Evolutionary conservation across 2,888 invertebrate genomes (phyloP).

Genomic region (Catonia carolina): DNA sequence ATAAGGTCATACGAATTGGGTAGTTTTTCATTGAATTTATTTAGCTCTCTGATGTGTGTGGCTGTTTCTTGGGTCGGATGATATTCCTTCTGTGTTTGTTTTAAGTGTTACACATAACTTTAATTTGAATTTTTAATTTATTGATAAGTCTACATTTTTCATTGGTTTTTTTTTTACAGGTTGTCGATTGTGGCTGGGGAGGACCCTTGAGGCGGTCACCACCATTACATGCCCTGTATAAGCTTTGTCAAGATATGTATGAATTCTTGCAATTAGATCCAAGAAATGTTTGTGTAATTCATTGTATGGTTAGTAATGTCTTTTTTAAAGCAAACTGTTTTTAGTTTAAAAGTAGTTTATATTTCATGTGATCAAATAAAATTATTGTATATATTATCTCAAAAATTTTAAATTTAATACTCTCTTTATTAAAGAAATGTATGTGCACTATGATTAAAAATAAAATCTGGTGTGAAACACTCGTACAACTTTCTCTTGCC

Average conservation of each 20-base stretch:
- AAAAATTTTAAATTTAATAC: neutral
- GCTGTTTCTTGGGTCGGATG: no score
- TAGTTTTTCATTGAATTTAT: no score
- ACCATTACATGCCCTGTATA: constrained; percentile 70
- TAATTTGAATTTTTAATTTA: no score
- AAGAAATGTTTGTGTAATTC: constrained; percentile 74
- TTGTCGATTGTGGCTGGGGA: constrained; percentile 48
- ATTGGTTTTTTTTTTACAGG: constrained; percentile 36
- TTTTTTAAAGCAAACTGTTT: neutral
- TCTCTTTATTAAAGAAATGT: no score
- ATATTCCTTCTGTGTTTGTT: no score
- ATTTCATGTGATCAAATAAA: neutral
- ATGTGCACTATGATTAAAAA: no score
- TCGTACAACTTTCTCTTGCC: no score
- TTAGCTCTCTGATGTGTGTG: no score
- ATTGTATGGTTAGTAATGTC: constrained; percentile 60
- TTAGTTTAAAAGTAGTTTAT: neutral
- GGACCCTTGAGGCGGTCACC: constrained; percentile 52
- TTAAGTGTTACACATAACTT: no score
- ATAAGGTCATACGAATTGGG: no score
- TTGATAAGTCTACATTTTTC: neutral
- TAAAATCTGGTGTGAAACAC: no score
- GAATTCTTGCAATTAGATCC: constrained; percentile 76
- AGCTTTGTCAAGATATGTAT: constrained; percentile 81
- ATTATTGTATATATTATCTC: neutral